Evolutionary conservation across 2,888 invertebrate genomes (phyloP), one percentile per base, ranked within the genome.

Genomic region (Petrolisthes cinctipes): DNA sequence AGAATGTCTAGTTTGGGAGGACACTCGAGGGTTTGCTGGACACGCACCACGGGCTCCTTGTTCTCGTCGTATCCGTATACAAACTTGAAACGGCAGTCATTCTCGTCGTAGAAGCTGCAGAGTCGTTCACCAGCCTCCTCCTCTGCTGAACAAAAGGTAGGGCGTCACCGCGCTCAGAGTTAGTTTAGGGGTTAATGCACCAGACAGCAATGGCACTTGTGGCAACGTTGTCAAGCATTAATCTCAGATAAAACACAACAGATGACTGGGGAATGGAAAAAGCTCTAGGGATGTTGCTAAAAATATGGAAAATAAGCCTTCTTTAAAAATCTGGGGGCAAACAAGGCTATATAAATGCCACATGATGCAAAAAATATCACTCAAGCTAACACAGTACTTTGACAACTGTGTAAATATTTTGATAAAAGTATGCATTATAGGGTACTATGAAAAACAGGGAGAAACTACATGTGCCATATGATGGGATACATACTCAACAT

Each of bases 41-140:
- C 97, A 90, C 95, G 94, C 14, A 97, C 96, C 89, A 95, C 94
- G 23, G 96, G 94, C 91, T 95, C 95, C 95, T 94, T 90, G 94
- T 94, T 92, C 92, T 93, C 91, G 20, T 87, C 95, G 92, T 96
- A 97, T 71, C 96, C 95, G 92, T 98, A 98, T 81, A 97, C 96
- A 92, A 96, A 99, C 89, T 96, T 95, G 92, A 96, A 98, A 92
- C 96, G 95, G 92, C 99, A 99, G 92, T 97, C 97, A 90, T 97
- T 96, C 91, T 97, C 97, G 92, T 97, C 97, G 92, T 95, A 96
- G 93, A 95, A 97, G 86, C 95, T 95, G 93, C 98, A 98, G 90
- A 95, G 93, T 91, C 95, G 95, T 93, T 97, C 97, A 92, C 96
- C 96, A 92, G 95, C 91, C 54, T 82, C 83, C 81, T 84, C 87